These are phyloP conservation scores for Carcinoscorpius rotundicauda DNA, from an alignment of 1,140 invertebrate species.

Conservation along the genomic window DNA sequence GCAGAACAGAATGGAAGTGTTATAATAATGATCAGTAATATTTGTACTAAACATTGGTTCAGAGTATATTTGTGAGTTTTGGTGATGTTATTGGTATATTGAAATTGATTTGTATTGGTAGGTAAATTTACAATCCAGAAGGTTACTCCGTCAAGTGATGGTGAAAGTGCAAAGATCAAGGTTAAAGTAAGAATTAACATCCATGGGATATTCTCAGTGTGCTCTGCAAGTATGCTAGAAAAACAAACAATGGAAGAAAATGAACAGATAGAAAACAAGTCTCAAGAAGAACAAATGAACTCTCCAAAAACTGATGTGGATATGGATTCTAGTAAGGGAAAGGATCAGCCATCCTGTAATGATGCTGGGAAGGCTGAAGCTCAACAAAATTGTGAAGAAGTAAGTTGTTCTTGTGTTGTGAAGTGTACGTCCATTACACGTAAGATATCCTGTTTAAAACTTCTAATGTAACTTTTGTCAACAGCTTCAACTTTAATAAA, in stretches of 20 bases:
- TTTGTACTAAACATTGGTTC: no score
- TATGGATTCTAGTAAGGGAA: no score
- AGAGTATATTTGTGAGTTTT: no score
- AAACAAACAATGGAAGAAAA: slow-evolving; percentile 39
- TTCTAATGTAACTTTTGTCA: no score
- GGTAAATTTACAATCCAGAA: slow-evolving; percentile 71
- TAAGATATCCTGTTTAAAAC: no score
- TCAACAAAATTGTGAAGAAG: slow-evolving; percentile 10
- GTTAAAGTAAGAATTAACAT: slow-evolving; percentile 87
- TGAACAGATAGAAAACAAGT: slow-evolving; percentile 19
- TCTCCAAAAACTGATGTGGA: background rate
- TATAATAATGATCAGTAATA: no score
- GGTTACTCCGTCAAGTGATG: slow-evolving; percentile 68
- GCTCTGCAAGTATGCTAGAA: slow-evolving; percentile 71
- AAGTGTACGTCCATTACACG: no score
- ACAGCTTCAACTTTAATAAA: no score
- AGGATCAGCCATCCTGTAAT: no score
- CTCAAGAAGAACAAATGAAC: background rate
- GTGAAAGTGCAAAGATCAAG: slow-evolving; percentile 84
- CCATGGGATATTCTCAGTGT: slow-evolving; percentile 79
- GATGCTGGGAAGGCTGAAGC: background rate
- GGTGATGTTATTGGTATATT: no score
- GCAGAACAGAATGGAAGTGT: no score
- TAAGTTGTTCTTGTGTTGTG: background rate
- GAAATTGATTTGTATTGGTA: slow-evolving; percentile 29